phyloP scores from a whole-genome alignment of 2,113 vertebrate genomes.

The Petaurus breviceps region DNA sequence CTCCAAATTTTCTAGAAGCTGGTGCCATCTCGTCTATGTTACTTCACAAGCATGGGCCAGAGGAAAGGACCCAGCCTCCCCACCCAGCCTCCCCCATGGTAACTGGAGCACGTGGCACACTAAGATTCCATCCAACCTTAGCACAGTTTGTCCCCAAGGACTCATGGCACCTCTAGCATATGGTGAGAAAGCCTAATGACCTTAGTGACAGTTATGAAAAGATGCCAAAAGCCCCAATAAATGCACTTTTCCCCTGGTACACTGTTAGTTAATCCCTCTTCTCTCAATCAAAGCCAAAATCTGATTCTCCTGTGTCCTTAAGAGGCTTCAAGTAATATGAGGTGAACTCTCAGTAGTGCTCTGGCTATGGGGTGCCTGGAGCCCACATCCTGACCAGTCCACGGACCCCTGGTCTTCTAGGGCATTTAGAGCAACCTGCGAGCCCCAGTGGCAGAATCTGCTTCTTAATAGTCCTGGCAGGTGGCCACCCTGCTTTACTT shows the following conservation, averaged over 20 bases:
- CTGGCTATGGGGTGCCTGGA: background rate
- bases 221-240: background rate
- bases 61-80: background rate
- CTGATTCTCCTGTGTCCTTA: background rate
- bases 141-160: background rate
- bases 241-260: background rate
- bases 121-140: background rate
- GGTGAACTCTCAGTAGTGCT: background rate
- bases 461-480: conserved; percentile 48
- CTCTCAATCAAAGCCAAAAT: background rate
- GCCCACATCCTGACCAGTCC: background rate
- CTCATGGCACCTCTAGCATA: background rate
- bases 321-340: background rate
- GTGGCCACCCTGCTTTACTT: background rate
- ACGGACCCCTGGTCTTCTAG: too few species aligned
- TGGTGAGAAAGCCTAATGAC: background rate
- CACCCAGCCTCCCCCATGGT: background rate
- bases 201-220: background rate
- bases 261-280: background rate
- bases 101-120: background rate
- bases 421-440: background rate
- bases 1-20: background rate
- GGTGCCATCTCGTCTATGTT: background rate
- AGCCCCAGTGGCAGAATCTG: background rate
- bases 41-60: too few species aligned